Conservation (phyloP, 2,888 invertebrate species). For the Bombyx huttoni region DNA sequence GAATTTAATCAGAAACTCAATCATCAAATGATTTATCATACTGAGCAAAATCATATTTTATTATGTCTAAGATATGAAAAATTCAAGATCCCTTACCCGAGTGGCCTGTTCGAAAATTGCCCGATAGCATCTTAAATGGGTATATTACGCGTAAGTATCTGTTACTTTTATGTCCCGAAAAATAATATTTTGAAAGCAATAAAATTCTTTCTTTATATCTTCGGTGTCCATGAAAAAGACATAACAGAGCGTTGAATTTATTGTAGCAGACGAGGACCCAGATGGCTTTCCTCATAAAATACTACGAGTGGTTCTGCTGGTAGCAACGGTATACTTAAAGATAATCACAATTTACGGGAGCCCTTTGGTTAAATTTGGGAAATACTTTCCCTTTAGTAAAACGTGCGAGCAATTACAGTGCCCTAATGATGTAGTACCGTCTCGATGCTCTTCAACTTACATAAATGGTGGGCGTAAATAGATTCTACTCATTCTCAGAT, state of each 20-base stretch:
- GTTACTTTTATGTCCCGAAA: slow-evolving; percentile 28
- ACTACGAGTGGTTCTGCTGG: slow-evolving; percentile 60
- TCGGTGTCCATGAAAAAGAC: slow-evolving; percentile 65
- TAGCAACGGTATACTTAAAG: slow-evolving; percentile 61
- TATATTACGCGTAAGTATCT: slow-evolving; percentile 19
- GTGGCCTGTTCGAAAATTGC: slow-evolving; percentile 1
- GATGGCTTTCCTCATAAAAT: slow-evolving; percentile 69
- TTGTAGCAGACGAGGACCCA: slow-evolving; percentile 60
- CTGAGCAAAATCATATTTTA: background rate
- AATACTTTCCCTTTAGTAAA: slow-evolving; percentile 42
- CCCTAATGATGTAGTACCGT: slow-evolving; percentile 43
- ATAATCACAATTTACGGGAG: slow-evolving; percentile 69
- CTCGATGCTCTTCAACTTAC: slow-evolving; percentile 18
- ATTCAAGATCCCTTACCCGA: background rate
- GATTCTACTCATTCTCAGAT: too few relatives aligned
- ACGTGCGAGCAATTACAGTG: slow-evolving; percentile 51
- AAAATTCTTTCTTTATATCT: slow-evolving; percentile 53
- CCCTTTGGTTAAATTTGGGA: slow-evolving; percentile 43
- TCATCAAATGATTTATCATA: background rate
- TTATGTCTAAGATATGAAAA: background rate
- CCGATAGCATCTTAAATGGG: slow-evolving; percentile 16
- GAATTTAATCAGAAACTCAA: background rate
- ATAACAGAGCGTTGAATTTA: slow-evolving; percentile 67
- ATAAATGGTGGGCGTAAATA: slow-evolving; percentile 28
- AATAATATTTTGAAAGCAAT: slow-evolving; percentile 50